These are phyloP conservation scores for Unio delphinus DNA, from an alignment of 2,888 invertebrate species.

Conservation along the genomic window DNA sequence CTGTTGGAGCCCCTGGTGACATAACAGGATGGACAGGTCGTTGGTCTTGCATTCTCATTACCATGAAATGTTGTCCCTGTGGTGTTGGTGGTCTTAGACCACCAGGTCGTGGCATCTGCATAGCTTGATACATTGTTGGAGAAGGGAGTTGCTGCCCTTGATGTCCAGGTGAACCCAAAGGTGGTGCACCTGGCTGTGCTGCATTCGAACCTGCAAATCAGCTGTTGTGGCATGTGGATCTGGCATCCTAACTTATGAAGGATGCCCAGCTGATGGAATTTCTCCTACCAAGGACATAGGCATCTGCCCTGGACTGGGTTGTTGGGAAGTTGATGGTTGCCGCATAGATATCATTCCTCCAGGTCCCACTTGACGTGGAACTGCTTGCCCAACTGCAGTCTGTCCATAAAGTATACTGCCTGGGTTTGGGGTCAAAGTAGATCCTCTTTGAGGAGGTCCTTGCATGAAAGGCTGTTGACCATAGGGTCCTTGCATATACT, in stretches of 20 bases:
- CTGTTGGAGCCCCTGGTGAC: conserved; percentile 18
- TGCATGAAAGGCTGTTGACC: conserved; percentile 34
- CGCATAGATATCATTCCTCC: conserved; percentile 16
- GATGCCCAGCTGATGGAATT: too few relatives aligned
- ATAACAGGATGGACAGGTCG: conserved; percentile 19
- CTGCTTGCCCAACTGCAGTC: conserved; percentile 22
- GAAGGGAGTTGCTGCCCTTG: conserved; percentile 5
- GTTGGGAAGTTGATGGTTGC: conserved; percentile 23
- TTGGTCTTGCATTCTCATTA: conserved; percentile 23
- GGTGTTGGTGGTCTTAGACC: conserved; percentile 11
- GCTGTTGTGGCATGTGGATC: too few relatives aligned
- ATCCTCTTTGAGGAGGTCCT: conserved; percentile 31
- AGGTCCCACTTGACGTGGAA: conserved; percentile 1
- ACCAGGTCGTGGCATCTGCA: conserved; percentile 16
- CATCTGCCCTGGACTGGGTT: conserved; percentile 19
- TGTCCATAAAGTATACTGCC: conserved; percentile 47
- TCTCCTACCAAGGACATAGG: conserved; percentile 9
- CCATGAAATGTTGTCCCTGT: conserved; percentile 22
- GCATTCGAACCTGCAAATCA: too few relatives aligned
- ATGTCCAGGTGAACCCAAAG: conserved; percentile 6
- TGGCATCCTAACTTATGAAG: too few relatives aligned
- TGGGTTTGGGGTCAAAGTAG: conserved; percentile 38
- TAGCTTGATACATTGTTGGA: conserved; percentile 6
- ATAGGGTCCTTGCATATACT: conserved; percentile 51
- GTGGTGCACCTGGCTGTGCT: too few relatives aligned